Evolutionary conservation across 2,888 invertebrate genomes (phyloP), one percentile per base, ranked within the genome.

Genomic region (Zaprionus lineosus): DNA sequence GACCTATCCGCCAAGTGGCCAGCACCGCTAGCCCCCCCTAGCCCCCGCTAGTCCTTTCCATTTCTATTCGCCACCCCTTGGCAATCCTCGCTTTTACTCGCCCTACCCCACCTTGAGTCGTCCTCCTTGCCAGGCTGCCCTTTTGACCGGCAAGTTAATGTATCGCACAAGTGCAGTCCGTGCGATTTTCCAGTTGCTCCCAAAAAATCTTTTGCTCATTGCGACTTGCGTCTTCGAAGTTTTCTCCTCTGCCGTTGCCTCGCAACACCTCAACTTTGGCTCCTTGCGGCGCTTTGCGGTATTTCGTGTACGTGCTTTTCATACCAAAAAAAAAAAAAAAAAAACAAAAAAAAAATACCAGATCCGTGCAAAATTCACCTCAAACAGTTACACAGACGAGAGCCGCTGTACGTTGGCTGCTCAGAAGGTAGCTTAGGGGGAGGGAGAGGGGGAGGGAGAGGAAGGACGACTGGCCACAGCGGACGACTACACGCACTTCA

Each of bases 241-340:
- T 61, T 61, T 36, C 18, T 24, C 3, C 9, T 40, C 8, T 16
- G 37, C 39, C 33, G 26, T 44, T 39, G 19, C 21, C 24, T 26
- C 14, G 24, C 47, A 33, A 26, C 26, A 28, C 14, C 33, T 48
- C 16, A 9, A 8, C 5, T 50, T 36, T 51, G n/a, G n/a, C 29
- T 39, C 40, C 44, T 47, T 53, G 62, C 55, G 73, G 52, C 46
- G 61, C 65, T 73, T 61, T 76, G 76, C 78, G 76, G 78, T 82
- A 61, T 77, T 64, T 60, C 56, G 62, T 65, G 82, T 74, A 77
- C 77, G 77, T 77, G 77, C 64, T 74, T 77, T 67, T 74, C 78
- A 77, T 77, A 63, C 76, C 56, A 70, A 73, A 31, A 46, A 58
- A 29, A 63, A 61, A n/a, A n/a, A n/a, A n/a, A n/a, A n/a, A n/a